Base-by-base conservation (phyloP, 92 coral and sea anemone genomes). In the Heliopora coerulea region DNA sequence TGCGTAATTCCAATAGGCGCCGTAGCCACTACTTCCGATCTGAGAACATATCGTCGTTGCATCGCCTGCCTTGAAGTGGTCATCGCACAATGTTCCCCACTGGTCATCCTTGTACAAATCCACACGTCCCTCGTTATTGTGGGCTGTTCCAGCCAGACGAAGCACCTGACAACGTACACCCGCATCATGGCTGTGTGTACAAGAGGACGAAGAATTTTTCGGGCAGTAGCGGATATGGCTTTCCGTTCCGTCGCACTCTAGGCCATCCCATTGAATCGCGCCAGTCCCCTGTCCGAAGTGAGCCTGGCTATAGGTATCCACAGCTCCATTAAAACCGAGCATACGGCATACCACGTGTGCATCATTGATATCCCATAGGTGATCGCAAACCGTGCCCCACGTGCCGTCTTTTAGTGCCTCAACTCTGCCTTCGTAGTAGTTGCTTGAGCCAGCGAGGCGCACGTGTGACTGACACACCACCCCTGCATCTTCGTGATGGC, bases 381-480 rank as follows among this genome's bases (percentile, higher is more conserved):
- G 67, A 48, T 50, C 80, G 44, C 96, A 88, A 12, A 88, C 62
- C 20, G 89, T 88, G n/a, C 93, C 93, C 93, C 93, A 88, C 35
- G 28, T 59, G 31, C 93, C 93, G 82, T 75, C 83, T 46, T 78
- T 70, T 21, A 87, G 69, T 31, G 26, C 39, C 80, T 88, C 93
- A 17, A 88, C 81, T 18, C 93, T 82, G 35, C 93, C 93, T 50
- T 78, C 39, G 67, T 61, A 31, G 63, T 78, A 74, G 3, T 84
- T 72, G 20, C 79, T 20, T 1, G 75, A 29, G 56, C 83, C 73
- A 5, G 49, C 67, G 40, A 61, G 67, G 67, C 67, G 67, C 42
- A 34, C 67, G 24, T 61, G 46, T 34, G 67, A 12, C 48, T 61
- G 67, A 34, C 91, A 87, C 0, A 79, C 78, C 1, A 88, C 93